A percentile compares a stretch with the other conserved stretches of the same genome.
phyloP scores from a whole-genome alignment of 2,797 vertebrate genomes.

The Cephalopachus bancanus region DNA sequence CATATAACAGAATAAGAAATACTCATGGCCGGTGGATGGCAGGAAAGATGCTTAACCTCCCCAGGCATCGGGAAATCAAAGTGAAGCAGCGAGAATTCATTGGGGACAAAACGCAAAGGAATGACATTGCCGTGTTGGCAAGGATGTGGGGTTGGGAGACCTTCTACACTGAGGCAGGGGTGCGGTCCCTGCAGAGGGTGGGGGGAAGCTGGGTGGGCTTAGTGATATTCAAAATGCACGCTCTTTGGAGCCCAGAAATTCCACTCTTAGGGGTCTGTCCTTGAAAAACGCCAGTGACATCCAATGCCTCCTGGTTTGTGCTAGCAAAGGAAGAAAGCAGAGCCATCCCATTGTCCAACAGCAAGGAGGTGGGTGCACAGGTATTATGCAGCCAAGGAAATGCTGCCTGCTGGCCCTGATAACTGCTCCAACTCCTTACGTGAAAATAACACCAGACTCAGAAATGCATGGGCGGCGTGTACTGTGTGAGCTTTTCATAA shows the following conservation, averaged over 20 bases:
- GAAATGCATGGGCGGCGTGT: accelerated
- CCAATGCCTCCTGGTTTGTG: neutral
- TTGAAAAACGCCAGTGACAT: neutral
- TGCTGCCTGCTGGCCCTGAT: neutral
- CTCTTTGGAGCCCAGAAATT: neutral
- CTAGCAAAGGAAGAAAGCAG: neutral
- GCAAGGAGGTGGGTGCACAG: neutral
- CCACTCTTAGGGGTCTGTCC: neutral
- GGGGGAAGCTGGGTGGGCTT: neutral
- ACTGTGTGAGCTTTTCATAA: neutral
- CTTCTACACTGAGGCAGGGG: accelerated
- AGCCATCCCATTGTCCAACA: neutral
- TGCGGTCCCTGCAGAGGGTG: accelerated
- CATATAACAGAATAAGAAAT: neutral
- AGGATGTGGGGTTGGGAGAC: accelerated
- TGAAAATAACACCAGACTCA: neutral
- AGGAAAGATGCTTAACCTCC: neutral
- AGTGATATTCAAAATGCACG: neutral
- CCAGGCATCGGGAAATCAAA: neutral
- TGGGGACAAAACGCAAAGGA: neutral
- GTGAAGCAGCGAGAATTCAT: neutral
- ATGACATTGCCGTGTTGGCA: accelerated
- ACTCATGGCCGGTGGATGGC: neutral
- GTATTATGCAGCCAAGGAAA: neutral
- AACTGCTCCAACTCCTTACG: neutral